Base-by-base conservation (phyloP, 2,113 vertebrate species). In the Eublepharis macularius region DNA sequence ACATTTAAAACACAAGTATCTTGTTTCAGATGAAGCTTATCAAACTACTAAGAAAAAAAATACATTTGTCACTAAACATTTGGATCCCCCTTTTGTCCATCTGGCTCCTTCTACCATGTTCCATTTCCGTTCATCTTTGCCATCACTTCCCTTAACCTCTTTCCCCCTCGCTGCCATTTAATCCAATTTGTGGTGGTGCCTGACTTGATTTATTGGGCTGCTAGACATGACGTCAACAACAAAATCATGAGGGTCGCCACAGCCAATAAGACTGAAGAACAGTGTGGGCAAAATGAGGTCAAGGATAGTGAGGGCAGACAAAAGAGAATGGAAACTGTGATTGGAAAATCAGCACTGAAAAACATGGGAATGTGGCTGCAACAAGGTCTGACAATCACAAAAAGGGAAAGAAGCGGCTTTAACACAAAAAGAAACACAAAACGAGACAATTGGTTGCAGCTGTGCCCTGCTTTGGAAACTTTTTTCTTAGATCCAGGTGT, bases 81-180 rank as follows among this genome's bases (percentile, higher is more conserved):
- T 34, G 63, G n/a, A n/a, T 51, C 14, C 49, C 32, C 16, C 36
- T 13, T 36, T 69, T 69, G 34, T 89, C 91, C 90, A 87, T 83
- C 90, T 0, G 24, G 73, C 14, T 69, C 5, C 66, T 69, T 21
- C 66, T 69, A 34, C 66, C 17, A 36, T 5, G 13, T 69, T 14
- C 16, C 34, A 14, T 36, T 69, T 34, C 36, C 34, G 2, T 6
- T 7, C 66, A 4, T 36, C 66, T 36, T 36, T 69, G 12, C 17
- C 34, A 36, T 36, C 16, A 17, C 34, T 36, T 5, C 36, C 68
- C 34, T 7, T 6, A 34, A 36, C 34, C 34, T 69, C n/a, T 69
- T 69, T 17, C 36, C 4, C 32, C 10, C 68, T 36, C 34, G 4
- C 36, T 73, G 43, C 24, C 41, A 29, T 43, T 73, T 73, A 5